phyloP scores from a whole-genome alignment of 2,797 vertebrate genomes.

The Sebastes steindachneri region DNA sequence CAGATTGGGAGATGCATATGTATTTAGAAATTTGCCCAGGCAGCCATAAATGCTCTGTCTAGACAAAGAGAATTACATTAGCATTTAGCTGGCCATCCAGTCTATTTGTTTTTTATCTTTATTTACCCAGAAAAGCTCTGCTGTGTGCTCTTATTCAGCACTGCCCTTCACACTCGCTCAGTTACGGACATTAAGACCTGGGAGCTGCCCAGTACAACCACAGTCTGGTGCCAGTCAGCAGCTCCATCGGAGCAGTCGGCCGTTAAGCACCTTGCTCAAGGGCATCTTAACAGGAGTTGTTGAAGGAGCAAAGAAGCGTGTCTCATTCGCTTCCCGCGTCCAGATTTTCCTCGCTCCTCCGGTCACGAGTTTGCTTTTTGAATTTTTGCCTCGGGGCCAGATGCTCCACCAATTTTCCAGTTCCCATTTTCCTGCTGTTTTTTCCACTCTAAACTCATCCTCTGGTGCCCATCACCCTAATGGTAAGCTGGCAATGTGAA shows the following conservation, averaged over 20 bases:
- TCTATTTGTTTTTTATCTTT: constrained; percentile 50
- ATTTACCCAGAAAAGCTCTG: constrained; percentile 34
- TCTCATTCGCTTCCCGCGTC: constrained; percentile 37
- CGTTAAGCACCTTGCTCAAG: constrained; percentile 63
- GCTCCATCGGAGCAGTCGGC: constrained; percentile 25
- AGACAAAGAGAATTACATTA: constrained; percentile 64
- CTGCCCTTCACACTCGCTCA: constrained; percentile 30
- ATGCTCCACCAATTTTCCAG: constrained; percentile 17
- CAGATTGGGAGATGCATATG: constrained; percentile 37
- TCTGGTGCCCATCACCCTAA: constrained; percentile 13
- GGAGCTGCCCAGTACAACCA: constrained; percentile 11
- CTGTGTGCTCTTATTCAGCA: constrained; percentile 10
- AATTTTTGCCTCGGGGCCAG: constrained; percentile 25
- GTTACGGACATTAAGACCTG: constrained; percentile 35
- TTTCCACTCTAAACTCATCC: not conserved
- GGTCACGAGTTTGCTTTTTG: constrained; percentile 34
- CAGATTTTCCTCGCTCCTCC: constrained; percentile 32
- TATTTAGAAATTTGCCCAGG: constrained; percentile 39
- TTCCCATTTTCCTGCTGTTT: not conserved
- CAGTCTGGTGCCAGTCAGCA: constrained; percentile 50
- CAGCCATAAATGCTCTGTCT: constrained; percentile 48
- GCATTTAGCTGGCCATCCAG: constrained; percentile 50
- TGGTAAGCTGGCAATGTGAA: not conserved
- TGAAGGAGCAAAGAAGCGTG: constrained; percentile 23
- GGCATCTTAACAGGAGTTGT: constrained; percentile 50